Conservation (phyloP, 2,797 vertebrate genomes). For the Lepilemur ruficaudatus region DNA sequence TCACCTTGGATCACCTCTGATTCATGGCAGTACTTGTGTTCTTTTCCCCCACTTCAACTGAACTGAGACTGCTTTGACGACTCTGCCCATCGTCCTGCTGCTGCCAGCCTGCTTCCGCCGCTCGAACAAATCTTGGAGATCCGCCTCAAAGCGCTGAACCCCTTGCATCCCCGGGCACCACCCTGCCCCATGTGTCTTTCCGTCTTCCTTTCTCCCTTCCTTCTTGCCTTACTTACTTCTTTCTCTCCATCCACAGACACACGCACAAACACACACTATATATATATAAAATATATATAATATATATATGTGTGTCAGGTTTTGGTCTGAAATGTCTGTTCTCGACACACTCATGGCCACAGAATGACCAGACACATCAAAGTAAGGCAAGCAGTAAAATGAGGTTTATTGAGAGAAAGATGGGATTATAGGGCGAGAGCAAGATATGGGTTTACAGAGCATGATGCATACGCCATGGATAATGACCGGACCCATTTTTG, state of each 20-base stretch:
- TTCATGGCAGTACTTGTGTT: too few species aligned
- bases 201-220: neutral
- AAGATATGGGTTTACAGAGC: too few species aligned
- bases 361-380: too few species aligned
- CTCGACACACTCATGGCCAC: too few species aligned
- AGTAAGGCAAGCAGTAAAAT: too few species aligned
- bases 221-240: neutral
- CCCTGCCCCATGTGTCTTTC: neutral
- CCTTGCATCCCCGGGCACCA: neutral
- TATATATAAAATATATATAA: neutral
- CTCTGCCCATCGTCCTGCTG: neutral
- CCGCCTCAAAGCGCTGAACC: neutral
- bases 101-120: fast-evolving
- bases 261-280: neutral
- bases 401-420: too few species aligned
- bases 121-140: neutral
- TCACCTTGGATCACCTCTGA: neutral
- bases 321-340: too few species aligned
- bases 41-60: neutral
- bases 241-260: too few species aligned
- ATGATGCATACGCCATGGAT: too few species aligned
- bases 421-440: too few species aligned
- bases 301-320: too few species aligned
- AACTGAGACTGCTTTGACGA: neutral
- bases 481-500: too few species aligned